phyloP scores from a whole-genome alignment of 2,888 invertebrate species.

The Drosophila seclusa region DNA sequence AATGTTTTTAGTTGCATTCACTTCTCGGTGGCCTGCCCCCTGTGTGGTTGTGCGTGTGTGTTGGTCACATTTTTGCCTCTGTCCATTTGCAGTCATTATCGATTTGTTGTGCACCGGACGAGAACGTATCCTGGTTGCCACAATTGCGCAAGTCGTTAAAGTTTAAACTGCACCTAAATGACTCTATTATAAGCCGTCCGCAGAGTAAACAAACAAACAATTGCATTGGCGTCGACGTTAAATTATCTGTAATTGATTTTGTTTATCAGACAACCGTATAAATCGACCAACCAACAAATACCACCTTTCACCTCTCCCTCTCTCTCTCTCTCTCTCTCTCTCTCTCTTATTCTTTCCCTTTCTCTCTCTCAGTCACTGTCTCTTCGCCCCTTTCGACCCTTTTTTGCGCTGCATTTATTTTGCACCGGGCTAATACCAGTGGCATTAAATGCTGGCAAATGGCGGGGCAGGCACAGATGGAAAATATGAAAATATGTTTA shows the following conservation, averaged over 20 bases:
- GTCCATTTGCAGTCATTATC: constrained; percentile 66
- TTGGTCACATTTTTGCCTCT: constrained; percentile 43
- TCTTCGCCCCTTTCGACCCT: constrained; percentile 19
- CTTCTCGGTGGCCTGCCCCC: constrained; percentile 16
- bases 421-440: constrained; percentile 26
- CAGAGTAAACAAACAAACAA: constrained; percentile 63
- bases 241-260: constrained; percentile 80
- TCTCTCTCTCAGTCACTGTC: not conserved
- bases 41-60: constrained; percentile 22
- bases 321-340: too few relatives aligned
- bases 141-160: constrained; percentile 60
- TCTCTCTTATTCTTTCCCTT: too few relatives aligned
- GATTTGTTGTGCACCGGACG: constrained; percentile 53
- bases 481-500: constrained; percentile 32
- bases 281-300: not conserved
- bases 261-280: constrained; percentile 47
- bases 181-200: constrained; percentile 68
- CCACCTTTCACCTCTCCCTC: not conserved
- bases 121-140: constrained; percentile 31
- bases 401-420: constrained; percentile 38
- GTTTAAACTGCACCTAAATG: constrained; percentile 75
- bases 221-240: constrained; percentile 52
- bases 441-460: constrained; percentile 35
- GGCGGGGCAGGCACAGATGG: constrained; percentile 9
- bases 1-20: constrained; percentile 53